Base-by-base conservation (phyloP, 2,888 invertebrate species). In the Odontocolon sp. region DNA sequence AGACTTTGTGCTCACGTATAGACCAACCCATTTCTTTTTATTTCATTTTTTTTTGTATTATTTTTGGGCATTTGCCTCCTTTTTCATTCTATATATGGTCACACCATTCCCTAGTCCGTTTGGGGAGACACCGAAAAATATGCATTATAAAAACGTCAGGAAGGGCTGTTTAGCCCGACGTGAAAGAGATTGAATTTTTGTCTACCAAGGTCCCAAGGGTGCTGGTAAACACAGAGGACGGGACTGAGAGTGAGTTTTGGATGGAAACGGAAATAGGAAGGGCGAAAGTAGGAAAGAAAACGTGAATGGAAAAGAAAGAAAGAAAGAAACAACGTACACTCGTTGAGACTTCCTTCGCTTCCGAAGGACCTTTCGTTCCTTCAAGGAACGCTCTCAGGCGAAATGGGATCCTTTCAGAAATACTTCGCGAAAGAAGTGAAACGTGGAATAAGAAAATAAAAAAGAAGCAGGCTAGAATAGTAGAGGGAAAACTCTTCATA, bases 91-190 rank as follows among this genome's bases (percentile, higher is more conserved):
- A 14, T 18, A 26, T 21, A 28, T 33, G 23, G 59, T 54, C 63
- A 63, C 38, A 78, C 73, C 71, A 69, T 72, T 75, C 66, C 69
- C 8, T 50, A 45, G 42, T 47, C n/a, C 63, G 64, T 67, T 77
- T 67, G 52, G 56, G 16, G 50, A 21, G 47, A 40, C 23, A 21
- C 26, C 50, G 45, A 72, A 77, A 72, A 73, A 73, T 69, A 66
- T 79, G 77, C 73, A 79, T 79, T 77, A 77, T 77, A 69, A 79
- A 79, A 69, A 77, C 45, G 77, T 79, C 72, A 77, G 68, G 40
- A 61, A 77, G 61, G 69, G 61, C 69, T 79, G 69, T 69, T 79
- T 77, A 77, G 79, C 63, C 28, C 57, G 72, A 77, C 72, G 72
- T 64, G 68, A 45, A 64, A 64, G 72, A 72, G 72, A 77, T 77